phyloP scores from a whole-genome alignment of 2,797 vertebrate species.

The Tadarida brasiliensis region DNA sequence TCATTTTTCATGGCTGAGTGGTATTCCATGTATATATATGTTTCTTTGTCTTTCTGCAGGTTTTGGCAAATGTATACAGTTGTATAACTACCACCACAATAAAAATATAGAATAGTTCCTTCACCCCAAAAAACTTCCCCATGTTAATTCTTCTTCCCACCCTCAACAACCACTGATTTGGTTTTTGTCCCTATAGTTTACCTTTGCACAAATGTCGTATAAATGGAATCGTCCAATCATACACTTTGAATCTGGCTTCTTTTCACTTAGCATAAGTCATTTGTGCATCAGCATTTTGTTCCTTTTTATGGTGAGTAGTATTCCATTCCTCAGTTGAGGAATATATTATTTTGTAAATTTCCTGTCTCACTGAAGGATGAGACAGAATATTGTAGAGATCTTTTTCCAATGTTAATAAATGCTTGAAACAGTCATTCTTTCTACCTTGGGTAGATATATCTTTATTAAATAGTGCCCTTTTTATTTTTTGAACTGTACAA shows the following conservation, averaged over 20 bases:
- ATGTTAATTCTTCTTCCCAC: background rate
- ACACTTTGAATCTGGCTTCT: background rate
- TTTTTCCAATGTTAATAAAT: constrained; percentile 6
- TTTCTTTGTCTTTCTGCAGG: background rate
- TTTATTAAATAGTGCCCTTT: background rate
- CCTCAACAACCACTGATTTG: background rate
- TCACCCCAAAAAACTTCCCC: background rate
- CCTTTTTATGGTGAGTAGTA: background rate
- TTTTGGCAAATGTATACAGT: background rate
- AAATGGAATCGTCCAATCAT: background rate
- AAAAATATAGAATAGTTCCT: constrained; percentile 6
- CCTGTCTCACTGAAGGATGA: constrained; percentile 23
- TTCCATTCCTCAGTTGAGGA: background rate
- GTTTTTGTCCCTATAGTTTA: background rate
- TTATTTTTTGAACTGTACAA: constrained; percentile 23
- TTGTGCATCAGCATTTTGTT: constrained; percentile 36
- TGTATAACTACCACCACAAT: background rate
- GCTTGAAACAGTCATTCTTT: background rate
- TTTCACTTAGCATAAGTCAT: constrained; percentile 16
- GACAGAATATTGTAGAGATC: background rate
- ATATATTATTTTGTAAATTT: background rate
- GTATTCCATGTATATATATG: background rate
- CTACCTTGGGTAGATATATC: background rate
- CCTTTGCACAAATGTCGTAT: background rate
- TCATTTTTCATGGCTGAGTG: background rate